phyloP scores from a whole-genome alignment of 1,140 invertebrate genomes.

The Anoplolepis gracilipes region DNA sequence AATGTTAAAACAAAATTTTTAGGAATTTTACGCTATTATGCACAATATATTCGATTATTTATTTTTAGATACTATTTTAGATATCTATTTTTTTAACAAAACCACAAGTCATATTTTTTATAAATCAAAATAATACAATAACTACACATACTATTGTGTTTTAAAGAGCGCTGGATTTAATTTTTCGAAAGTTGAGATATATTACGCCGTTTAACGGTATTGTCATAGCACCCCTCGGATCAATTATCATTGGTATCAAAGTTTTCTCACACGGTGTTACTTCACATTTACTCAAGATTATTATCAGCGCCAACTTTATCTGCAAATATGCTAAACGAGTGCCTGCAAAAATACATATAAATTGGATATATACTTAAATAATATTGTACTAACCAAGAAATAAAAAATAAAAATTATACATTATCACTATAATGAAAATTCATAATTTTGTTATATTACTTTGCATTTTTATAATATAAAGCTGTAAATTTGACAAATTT shows the following conservation, averaged over 20 bases:
- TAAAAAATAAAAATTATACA: neutral
- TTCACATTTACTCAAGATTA: constrained; percentile 73
- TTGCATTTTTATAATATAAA: too few species aligned
- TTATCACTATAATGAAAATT: neutral
- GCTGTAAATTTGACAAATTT: too few species aligned
- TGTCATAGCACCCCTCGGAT: constrained; percentile 60
- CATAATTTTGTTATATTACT: too few species aligned
- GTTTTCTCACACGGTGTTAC: constrained; percentile 64
- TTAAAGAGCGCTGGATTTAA: neutral
- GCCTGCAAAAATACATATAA: constrained; percentile 48
- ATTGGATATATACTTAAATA: neutral
- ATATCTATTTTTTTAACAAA: too few species aligned
- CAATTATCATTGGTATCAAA: constrained; percentile 62
- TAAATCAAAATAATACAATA: neutral
- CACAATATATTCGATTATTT: too few species aligned
- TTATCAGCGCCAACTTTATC: constrained; percentile 73
- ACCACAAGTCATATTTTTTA: too few species aligned
- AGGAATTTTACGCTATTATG: too few species aligned
- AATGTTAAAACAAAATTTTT: too few species aligned
- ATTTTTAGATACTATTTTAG: too few species aligned
- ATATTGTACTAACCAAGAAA: neutral
- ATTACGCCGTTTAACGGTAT: constrained; percentile 48
- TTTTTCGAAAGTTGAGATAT: constrained; percentile 64
- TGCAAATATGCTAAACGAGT: constrained; percentile 76
- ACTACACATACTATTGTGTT: neutral